Base-by-base conservation (phyloP, 2,113 vertebrate species). In the Psophia crepitans region DNA sequence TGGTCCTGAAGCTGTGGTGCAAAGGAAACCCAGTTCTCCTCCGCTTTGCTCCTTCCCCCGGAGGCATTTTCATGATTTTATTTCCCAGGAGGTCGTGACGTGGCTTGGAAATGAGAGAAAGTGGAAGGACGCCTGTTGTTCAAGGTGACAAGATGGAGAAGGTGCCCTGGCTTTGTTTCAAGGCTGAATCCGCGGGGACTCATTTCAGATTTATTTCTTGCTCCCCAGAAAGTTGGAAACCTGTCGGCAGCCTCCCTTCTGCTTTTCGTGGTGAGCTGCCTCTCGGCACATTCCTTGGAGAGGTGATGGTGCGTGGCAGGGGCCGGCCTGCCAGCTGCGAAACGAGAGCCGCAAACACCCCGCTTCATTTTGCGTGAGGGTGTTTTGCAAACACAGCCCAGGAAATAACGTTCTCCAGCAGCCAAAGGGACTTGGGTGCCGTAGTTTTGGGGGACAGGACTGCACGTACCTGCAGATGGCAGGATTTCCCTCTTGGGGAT, bases 361-460 rank as follows among this genome's bases (percentile, higher is more conserved):
- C 0, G 6, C 63, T 63, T 61, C 30, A 18, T 66, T 68, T 48
- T 3, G 2, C 6, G 1, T 1, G 0, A 61, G 24, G 66, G 24
- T 3, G 24, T 71, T 76, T 51, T 27, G 43, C 84, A 53, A 70
- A 28, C 16, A 12, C 8, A n/a, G 19, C 17, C 24, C 0, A 0
- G 44, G 39, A 82, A 65, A 32, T 18, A 9, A 9, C 15, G 5
- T 61, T 21, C 66, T 64, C 43, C 63, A 32, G 44, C 0, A 5
- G 57, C 56, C 44, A 46, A 51, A 39, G 22, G 43, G 41, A 37
- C 48, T 49, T 12, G 16, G 24, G 23, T 30, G 37, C 61, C 20
- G 35, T 51, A 54, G 68, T 58, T 89, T 81, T 35, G 35, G 32
- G 27, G 27, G 39, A 54, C 26, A 21, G 33, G 35, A 30, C 69